Evolutionary conservation across 2,797 vertebrate genomes (phyloP).

Genomic region (Amazonetta brasiliensis): DNA sequence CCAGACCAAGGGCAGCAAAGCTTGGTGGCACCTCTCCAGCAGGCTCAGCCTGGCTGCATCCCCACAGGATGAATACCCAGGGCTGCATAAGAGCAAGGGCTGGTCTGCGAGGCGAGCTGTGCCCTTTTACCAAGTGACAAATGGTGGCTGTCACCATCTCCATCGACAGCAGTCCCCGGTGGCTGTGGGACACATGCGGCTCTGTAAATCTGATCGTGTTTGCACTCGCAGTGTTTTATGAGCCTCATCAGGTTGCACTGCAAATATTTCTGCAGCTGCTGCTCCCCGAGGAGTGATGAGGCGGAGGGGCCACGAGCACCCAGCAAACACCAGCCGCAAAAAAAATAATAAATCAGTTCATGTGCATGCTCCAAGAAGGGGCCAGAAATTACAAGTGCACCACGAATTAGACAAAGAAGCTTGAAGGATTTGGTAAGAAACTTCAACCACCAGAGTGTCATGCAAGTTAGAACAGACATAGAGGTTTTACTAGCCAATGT

Average conservation of each 20-base stretch:
- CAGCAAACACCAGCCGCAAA: background rate
- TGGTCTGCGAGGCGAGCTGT: background rate
- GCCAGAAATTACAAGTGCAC: background rate
- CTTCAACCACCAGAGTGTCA: background rate
- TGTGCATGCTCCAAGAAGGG: accelerated
- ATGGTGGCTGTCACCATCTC: background rate
- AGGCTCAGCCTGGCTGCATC: background rate
- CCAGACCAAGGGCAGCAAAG: background rate
- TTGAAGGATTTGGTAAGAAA: background rate
- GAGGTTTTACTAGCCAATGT: background rate
- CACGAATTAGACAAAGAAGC: background rate
- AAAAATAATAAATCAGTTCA: background rate
- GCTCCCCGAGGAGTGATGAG: background rate
- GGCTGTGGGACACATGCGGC: background rate
- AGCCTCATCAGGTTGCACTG: background rate
- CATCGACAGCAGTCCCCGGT: background rate
- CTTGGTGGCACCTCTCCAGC: background rate
- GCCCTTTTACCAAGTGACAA: background rate
- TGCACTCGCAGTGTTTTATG: background rate
- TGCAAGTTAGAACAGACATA: background rate
- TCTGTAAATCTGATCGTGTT: background rate
- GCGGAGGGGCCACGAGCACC: background rate
- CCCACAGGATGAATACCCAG: background rate
- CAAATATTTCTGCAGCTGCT: background rate
- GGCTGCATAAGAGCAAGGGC: background rate